Conservation (phyloP, 2,888 invertebrate species). For the Tetheella fluctuosa region DNA sequence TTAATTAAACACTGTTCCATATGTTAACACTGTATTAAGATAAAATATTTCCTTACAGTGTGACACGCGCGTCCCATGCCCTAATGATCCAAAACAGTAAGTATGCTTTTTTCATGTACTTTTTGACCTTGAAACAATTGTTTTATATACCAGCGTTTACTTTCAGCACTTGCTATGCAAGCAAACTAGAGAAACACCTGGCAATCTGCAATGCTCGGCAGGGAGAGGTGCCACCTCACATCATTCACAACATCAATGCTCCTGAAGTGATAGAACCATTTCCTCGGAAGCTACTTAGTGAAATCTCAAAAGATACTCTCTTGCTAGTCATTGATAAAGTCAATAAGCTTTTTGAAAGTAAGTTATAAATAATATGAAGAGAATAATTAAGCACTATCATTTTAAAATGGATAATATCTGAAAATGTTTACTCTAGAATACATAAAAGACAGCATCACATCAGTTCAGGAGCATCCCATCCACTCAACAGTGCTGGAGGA, state of each 20-base stretch:
- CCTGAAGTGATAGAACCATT: constrained; percentile 42
- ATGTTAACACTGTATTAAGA: neutral
- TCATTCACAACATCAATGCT: constrained; percentile 79
- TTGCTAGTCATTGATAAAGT: constrained; percentile 66
- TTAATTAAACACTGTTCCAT: too few relatives aligned
- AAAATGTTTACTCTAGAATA: constrained; percentile 42
- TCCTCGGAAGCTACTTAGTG: constrained; percentile 53
- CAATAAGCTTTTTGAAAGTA: constrained; percentile 69
- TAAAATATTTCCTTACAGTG: constrained; percentile 49
- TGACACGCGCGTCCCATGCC: constrained; percentile 86
- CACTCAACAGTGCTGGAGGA: constrained; percentile 57
- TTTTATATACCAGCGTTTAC: too few relatives aligned
- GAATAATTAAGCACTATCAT: neutral
- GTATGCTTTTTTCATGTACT: constrained; percentile 42
- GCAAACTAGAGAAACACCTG: constrained; percentile 88
- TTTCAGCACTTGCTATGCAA: constrained; percentile 87
- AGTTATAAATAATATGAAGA: constrained; percentile 38
- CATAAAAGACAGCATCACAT: constrained; percentile 53
- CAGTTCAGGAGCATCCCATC: constrained; percentile 50
- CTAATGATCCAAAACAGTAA: constrained; percentile 89
- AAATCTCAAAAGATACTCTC: constrained; percentile 56
- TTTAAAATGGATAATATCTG: neutral
- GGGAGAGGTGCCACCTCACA: constrained; percentile 78
- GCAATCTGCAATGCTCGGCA: constrained; percentile 89
- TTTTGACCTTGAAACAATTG: constrained; percentile 13